phyloP scores from a whole-genome alignment of 1,140 invertebrate species.

The Drosophila lini region DNA sequence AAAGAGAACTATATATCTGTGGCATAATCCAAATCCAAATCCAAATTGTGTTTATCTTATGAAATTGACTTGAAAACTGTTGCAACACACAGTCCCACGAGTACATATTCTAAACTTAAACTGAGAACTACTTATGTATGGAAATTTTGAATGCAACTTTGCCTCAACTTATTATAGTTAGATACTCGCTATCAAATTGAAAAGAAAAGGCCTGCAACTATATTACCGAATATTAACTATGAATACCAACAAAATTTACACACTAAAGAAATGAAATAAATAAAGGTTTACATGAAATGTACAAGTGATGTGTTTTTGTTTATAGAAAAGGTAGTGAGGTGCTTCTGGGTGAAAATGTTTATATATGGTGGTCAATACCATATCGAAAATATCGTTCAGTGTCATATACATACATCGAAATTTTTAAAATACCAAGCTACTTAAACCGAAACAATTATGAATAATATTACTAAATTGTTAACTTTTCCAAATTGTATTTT shows the following conservation, averaged over 20 bases:
- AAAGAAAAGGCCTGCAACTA: slow-evolving; percentile 57
- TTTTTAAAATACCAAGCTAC: no score
- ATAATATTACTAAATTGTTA: no score
- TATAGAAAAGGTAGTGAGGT: neutral
- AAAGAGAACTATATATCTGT: slow-evolving; percentile 31
- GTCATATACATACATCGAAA: no score
- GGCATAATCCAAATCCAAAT: slow-evolving; percentile 5
- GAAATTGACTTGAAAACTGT: slow-evolving; percentile 59
- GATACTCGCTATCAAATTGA: slow-evolving; percentile 65
- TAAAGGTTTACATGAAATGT: slow-evolving; percentile 82
- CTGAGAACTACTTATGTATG: slow-evolving; percentile 23
- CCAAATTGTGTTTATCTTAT: slow-evolving; percentile 60
- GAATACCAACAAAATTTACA: slow-evolving; percentile 73
- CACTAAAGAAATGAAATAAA: slow-evolving; percentile 63
- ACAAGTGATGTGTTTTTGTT: slow-evolving; percentile 15
- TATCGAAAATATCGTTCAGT: neutral
- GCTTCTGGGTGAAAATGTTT: neutral
- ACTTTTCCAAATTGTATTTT: no score
- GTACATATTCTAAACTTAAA: slow-evolving; percentile 47
- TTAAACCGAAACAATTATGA: no score
- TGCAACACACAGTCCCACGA: slow-evolving; percentile 29
- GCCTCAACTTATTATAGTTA: slow-evolving; percentile 57
- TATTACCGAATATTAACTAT: slow-evolving; percentile 23
- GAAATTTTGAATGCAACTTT: slow-evolving; percentile 39
- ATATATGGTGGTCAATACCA: neutral